Conservation (phyloP, 2,113 vertebrate genomes). For the Oostethus manadensis region DNA sequence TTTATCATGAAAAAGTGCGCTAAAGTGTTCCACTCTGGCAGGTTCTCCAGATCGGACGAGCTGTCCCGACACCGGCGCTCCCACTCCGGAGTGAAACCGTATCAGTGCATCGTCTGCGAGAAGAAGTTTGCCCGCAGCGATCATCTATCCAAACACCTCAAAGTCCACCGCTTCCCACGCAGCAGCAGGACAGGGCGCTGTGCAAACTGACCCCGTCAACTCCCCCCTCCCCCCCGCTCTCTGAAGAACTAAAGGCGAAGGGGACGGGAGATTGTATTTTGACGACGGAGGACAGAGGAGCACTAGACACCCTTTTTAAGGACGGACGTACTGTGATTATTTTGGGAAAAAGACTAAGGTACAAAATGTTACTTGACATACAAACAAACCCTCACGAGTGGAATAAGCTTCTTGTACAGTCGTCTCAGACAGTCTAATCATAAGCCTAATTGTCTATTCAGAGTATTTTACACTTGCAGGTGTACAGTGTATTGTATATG, state of each 20-base stretch:
- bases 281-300: constrained; percentile 29
- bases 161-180: constrained; percentile 97
- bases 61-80: constrained; percentile 93
- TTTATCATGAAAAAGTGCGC: background rate
- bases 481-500: constrained; percentile 40
- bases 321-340: constrained; percentile 80
- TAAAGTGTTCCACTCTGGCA: constrained; percentile 40
- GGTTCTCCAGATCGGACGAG: constrained; percentile 95
- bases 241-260: constrained; percentile 34
- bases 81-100: constrained; percentile 95
- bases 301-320: constrained; percentile 38
- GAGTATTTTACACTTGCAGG: constrained; percentile 56
- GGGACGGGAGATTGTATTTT: constrained; percentile 7
- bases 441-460: constrained; percentile 40
- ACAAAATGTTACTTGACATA: constrained; percentile 70
- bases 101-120: constrained; percentile 93
- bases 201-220: constrained; percentile 78
- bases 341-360: constrained; percentile 65
- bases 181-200: constrained; percentile 85
- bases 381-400: constrained; percentile 51
- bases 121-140: constrained; percentile 98
- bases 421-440: constrained; percentile 48
- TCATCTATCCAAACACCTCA: constrained; percentile 98
- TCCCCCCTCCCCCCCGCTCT: constrained; percentile 23
- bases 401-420: constrained; percentile 66